Base-by-base conservation (phyloP, 1,140 invertebrate species). In the Sinonovacula constricta region DNA sequence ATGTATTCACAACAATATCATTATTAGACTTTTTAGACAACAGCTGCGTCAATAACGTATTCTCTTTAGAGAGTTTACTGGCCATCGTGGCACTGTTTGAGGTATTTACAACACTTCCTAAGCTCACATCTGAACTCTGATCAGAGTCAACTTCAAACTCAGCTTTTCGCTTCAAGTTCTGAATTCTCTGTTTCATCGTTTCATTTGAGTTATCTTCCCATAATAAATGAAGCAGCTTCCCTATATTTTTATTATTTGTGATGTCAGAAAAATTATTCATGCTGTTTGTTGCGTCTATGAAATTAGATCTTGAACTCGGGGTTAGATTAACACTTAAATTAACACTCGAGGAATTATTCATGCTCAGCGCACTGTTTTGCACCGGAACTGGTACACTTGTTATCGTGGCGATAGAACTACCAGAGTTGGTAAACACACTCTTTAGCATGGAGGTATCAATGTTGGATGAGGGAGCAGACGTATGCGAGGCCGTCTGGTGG, bases 11-110 rank as follows among this genome's bases (percentile, higher is more conserved):
- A 69, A 95, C 93, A 1, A 92, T 92, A 51, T 95, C 94, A 60
- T 94, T 93, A 45, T 94, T 93, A n/a, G 94, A 93, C 83, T 95
- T 94, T 87, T 95, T 95, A 14, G 95, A 95, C 84, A 98, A 90
- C 69, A 98, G 90, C 56, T 94, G 94, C 14, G 96, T 96, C 78
- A 97, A 92, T 93, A 97, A 96, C 84, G 95, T 94, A 90, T 98
- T 98, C 85, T 94, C 95, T 88, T 95, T 93, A 89, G 94, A 95
- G 24, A 91, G 74, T 63, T 66, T 81, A 33, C 62, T 66, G 3
- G 71, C 45, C 26, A 54, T 45, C 22, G 71, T 62, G 33, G 60
- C 54, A 0, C 49, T 54, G n/a, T n/a, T n/a, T n/a, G n/a, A n/a
- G n/a, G 39, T 45, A 18, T 45, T 45, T 10, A 7, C 39, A 45